Evolutionary conservation across 2,113 vertebrate species (phyloP), one percentile per base, ranked within the genome.

Genomic region (Cinclus mexicanus): DNA sequence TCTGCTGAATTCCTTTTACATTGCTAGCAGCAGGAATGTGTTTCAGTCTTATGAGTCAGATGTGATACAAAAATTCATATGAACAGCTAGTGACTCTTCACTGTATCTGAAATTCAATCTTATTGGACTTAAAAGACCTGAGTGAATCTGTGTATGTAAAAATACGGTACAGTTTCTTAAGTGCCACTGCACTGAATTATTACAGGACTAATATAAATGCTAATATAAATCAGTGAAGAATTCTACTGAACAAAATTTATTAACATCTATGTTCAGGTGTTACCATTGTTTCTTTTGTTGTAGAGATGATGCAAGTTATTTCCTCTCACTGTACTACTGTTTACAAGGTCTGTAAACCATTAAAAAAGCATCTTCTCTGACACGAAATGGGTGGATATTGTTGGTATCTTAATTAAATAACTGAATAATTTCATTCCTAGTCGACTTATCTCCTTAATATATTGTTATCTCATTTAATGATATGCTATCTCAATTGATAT

Each of bases 1-100:
- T 94, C 59, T 95, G 39, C 28, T 87, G 91, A 94, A 91, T 91
- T 95, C 33, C 61, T 92, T 87, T 87, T 89, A 59, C n/a, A 55
- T n/a, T 87, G 53, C 60, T 85, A 77, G 79, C 42, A 93, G 59
- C 29, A 78, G 55, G 26, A 90, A 91, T 71, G 9, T 90, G 69
- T 68, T 95, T 93, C 42, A 80, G 33, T 65, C 83, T 87, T 60
- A 69, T 70, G 88, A 95, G 49, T 83, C 70, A 92, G 59, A 71
- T 69, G 42, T 29, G 41, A 74, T 74, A 83, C 69, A 95, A 94
- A 84, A 70, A 42, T 44, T 31, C 61, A 76, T 77, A 61, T 71
- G 65, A 91, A 83, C 56, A 78, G 75, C 46, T 69, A 80, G 26
- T 91, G 70, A 61, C 63, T 79, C 61, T 24, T 57, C 57, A 39